These are phyloP conservation scores for Gila robusta DNA, from an alignment of 2,797 vertebrate species.

Conservation along the genomic window DNA sequence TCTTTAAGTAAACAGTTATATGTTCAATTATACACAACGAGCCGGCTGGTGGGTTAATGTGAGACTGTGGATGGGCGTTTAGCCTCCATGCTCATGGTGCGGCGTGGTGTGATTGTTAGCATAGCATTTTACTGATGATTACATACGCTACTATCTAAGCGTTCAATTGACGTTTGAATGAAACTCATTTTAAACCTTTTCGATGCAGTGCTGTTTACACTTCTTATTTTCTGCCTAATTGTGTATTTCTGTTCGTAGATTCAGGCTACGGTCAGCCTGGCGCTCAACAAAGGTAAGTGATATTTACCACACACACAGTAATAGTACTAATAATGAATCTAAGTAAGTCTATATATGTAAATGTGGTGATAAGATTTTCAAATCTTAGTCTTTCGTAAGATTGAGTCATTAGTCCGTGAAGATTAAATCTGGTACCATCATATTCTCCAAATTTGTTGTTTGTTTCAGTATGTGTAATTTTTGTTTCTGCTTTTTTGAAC, in stretches of 20 bases:
- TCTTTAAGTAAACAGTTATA: too few relatives aligned
- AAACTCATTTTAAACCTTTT: not conserved
- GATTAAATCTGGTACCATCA: not conserved
- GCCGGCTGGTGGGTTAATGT: fast-evolving
- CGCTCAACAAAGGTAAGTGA: slow-evolving; percentile 77
- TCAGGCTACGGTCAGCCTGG: slow-evolving; percentile 81
- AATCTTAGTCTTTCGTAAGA: not conserved
- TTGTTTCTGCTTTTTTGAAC: not conserved
- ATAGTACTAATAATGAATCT: too few relatives aligned
- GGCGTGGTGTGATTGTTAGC: slow-evolving; percentile 58
- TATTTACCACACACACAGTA: not conserved
- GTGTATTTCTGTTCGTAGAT: slow-evolving; percentile 67
- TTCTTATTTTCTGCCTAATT: not conserved
- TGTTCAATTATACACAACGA: too few relatives aligned
- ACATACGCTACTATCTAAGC: fast-evolving
- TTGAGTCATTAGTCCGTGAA: not conserved
- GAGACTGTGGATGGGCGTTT: slow-evolving; percentile 16
- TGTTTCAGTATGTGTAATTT: not conserved
- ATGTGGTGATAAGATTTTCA: too few relatives aligned
- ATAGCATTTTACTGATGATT: not conserved
- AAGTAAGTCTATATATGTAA: too few relatives aligned
- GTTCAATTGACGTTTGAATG: too few relatives aligned
- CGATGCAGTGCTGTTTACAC: not conserved
- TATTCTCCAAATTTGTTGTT: not conserved
- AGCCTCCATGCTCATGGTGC: slow-evolving; percentile 74